Conservation (phyloP, 2,113 vertebrate species). For the Peromyscus californicus region DNA sequence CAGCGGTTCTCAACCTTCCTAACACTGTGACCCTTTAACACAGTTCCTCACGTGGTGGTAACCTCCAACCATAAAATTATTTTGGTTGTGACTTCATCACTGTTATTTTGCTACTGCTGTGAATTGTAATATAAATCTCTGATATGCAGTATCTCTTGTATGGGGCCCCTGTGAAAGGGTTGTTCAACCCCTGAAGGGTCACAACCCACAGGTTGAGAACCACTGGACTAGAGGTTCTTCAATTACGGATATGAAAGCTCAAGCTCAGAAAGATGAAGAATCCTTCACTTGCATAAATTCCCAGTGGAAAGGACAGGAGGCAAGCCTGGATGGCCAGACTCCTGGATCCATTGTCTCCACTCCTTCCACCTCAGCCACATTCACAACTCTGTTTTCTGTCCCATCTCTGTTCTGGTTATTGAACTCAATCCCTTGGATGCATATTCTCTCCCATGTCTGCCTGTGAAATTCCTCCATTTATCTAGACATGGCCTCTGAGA, state of each 20-base stretch:
- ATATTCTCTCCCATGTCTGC: neutral
- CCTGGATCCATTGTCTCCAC: neutral
- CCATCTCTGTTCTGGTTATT: neutral
- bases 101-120: neutral
- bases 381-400: rapidly evolving
- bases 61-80: neutral
- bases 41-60: neutral
- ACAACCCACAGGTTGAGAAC: neutral
- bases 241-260: neutral
- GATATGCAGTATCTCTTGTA: neutral
- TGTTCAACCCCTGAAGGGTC: neutral
- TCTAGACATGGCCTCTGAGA: neutral
- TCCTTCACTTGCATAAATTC: neutral
- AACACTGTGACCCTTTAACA: neutral
- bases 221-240: neutral
- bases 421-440: neutral
- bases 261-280: neutral
- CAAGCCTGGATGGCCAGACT: neutral
- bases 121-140: neutral
- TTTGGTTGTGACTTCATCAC: neutral
- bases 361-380: rapidly evolving
- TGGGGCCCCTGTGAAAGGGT: neutral
- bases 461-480: neutral
- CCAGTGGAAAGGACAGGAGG: neutral
- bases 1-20: neutral